Evolutionary conservation across 1,140 invertebrate species (phyloP).

Genomic region (Neotoxoptera formosana): DNA sequence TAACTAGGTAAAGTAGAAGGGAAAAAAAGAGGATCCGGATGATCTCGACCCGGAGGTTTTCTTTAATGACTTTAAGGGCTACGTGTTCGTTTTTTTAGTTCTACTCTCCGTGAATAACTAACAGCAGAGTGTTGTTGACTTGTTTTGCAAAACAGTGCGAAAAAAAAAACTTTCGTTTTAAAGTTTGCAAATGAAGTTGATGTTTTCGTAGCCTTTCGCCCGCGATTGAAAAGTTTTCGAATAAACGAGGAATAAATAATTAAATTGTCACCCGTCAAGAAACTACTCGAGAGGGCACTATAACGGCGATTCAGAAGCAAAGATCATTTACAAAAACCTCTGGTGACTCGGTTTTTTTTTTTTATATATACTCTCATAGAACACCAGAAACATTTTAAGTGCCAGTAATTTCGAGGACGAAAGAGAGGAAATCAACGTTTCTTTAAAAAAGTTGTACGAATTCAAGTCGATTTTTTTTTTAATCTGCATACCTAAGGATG

Average conservation of each 20-base stretch:
- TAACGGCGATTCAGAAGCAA: background rate
- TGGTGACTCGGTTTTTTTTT: background rate
- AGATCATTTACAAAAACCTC: slow-evolving; percentile 40
- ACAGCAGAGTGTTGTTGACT: slow-evolving; percentile 29
- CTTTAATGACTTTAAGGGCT: slow-evolving; percentile 13
- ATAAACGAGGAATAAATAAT: slow-evolving; percentile 55
- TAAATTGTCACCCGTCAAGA: slow-evolving; percentile 38
- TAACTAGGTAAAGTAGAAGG: background rate
- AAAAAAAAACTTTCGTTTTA: slow-evolving; percentile 27
- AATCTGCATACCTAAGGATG: background rate
- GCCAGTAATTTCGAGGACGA: background rate
- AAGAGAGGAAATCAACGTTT: background rate
- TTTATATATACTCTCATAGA: background rate
- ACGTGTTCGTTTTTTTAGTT: slow-evolving; percentile 30
- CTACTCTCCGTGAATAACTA: slow-evolving; percentile 25
- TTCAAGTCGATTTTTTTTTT: background rate
- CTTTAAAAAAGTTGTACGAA: slow-evolving; percentile 14
- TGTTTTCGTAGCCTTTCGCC: slow-evolving; percentile 6
- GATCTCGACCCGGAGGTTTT: background rate
- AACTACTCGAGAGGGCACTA: background rate
- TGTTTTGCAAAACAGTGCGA: slow-evolving; percentile 14
- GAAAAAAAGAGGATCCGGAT: background rate
- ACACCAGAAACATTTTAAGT: slow-evolving; percentile 36
- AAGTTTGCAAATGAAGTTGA: slow-evolving; percentile 49
- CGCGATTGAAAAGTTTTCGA: slow-evolving; percentile 48